phyloP scores from a whole-genome alignment of 2,888 invertebrate species.

The Perizoma affinitatum region DNA sequence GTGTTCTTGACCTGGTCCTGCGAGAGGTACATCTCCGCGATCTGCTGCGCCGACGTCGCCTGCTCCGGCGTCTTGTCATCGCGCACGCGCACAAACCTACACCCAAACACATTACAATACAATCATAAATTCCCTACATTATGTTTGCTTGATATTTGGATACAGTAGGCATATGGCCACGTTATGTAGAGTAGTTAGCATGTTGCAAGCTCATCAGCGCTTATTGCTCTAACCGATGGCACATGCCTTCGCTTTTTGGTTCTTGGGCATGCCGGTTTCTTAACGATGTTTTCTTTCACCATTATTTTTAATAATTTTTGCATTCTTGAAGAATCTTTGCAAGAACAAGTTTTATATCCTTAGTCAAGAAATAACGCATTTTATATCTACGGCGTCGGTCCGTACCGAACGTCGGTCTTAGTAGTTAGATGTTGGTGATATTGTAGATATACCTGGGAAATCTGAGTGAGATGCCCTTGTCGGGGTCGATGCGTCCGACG shows the following conservation, averaged over 20 bases:
- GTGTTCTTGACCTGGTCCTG: slow-evolving; percentile 92
- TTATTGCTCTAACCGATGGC: no score
- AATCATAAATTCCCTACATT: not conserved
- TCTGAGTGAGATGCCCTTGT: slow-evolving; percentile 96
- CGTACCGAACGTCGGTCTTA: no score
- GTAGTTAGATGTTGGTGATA: no score
- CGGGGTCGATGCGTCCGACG: slow-evolving; percentile 92
- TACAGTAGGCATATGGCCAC: no score
- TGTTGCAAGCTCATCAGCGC: no score
- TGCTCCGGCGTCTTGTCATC: slow-evolving; percentile 97
- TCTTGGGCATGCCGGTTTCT: no score
- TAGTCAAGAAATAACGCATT: no score
- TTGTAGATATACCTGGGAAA: slow-evolving; percentile 96
- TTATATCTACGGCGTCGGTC: no score
- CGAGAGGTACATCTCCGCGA: slow-evolving; percentile 94
- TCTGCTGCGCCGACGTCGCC: slow-evolving; percentile 95
- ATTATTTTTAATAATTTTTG: not conserved
- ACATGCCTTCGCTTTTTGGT: not conserved
- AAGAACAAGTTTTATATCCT: no score
- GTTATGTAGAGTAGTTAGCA: no score
- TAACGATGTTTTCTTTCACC: no score
- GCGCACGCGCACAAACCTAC: slow-evolving; percentile 91
- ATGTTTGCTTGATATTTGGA: not conserved
- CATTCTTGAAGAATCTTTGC: no score
- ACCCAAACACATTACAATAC: not conserved